These are phyloP conservation scores for Zele albiditarsus DNA, from an alignment of 2,888 invertebrate species.

Conservation along the genomic window DNA sequence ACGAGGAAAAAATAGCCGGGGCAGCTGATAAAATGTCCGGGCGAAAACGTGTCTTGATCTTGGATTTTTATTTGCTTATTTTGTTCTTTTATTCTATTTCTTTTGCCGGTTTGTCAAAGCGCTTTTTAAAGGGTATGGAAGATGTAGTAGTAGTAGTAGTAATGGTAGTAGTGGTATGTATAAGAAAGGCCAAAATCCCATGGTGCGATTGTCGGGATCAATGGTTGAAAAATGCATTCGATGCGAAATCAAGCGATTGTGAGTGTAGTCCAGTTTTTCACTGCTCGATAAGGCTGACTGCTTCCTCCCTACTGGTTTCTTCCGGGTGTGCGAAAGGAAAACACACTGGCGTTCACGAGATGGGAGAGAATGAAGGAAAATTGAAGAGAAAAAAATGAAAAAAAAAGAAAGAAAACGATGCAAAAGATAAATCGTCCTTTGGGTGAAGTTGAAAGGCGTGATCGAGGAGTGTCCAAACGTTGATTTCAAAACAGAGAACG, in stretches of 20 bases:
- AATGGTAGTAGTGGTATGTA: not conserved
- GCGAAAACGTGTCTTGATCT: constrained; percentile 24
- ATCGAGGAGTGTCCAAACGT: constrained; percentile 42
- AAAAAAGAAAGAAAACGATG: not conserved
- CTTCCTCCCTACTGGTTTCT: not conserved
- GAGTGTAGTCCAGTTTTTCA: constrained; percentile 12
- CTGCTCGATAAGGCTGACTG: constrained; percentile 16
- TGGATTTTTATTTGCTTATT: constrained; percentile 1
- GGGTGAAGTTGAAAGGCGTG: constrained; percentile 43
- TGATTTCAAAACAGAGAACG: constrained; percentile 23
- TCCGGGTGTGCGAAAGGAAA: not conserved
- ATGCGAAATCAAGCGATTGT: constrained; percentile 43
- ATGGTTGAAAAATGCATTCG: constrained; percentile 44
- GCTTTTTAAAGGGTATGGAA: constrained; percentile 32
- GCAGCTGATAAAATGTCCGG: constrained; percentile 29
- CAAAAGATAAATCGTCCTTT: constrained; percentile 41
- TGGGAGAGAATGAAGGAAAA: constrained; percentile 11
- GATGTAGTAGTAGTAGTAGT: constrained; percentile 5
- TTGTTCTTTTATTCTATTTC: not conserved
- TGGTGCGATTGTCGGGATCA: constrained; percentile 35
- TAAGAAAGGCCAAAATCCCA: constrained; percentile 20
- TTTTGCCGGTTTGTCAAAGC: constrained; percentile 29
- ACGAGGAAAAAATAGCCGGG: not conserved
- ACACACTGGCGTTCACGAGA: not conserved
- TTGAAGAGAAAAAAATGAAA: not conserved